Percentiles rank a stretch among this genome's conserved stretches.
These are phyloP conservation scores for Ennomos fuscantarius DNA, from an alignment of 2,888 invertebrate genomes.

Conservation along the genomic window DNA sequence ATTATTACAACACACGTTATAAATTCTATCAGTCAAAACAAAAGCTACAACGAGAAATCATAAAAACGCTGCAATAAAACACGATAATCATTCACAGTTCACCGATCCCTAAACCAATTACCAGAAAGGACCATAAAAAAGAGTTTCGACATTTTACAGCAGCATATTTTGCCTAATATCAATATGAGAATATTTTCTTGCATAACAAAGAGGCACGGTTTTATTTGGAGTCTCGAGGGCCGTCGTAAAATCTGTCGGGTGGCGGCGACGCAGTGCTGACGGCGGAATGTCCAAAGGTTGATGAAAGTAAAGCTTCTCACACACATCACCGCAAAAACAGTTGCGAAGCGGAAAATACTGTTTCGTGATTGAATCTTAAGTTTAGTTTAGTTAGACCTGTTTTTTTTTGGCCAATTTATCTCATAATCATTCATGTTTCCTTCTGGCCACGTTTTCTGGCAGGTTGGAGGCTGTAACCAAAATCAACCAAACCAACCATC, in stretches of 20 bases:
- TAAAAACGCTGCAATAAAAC: conserved; percentile 6
- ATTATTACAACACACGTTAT: no score
- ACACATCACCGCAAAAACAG: background rate
- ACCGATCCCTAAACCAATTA: conserved; percentile 31
- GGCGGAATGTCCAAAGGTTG: conserved; percentile 26
- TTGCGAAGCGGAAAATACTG: background rate
- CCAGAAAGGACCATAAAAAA: conserved; percentile 30
- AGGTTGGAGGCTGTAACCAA: no score
- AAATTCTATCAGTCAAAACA: background rate
- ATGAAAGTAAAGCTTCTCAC: conserved; percentile 5
- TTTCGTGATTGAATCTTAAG: no score
- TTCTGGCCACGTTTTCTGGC: no score
- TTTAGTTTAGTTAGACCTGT: no score
- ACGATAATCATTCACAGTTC: conserved; percentile 16
- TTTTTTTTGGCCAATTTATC: no score
- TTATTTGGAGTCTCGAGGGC: conserved; percentile 57
- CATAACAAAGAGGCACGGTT: conserved; percentile 59
- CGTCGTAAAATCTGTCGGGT: conserved; percentile 46
- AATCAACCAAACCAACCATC: no score
- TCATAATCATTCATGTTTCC: no score
- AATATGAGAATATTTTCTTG: conserved; percentile 55
- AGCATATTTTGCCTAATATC: conserved; percentile 45
- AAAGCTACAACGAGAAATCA: background rate
- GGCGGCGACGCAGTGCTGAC: conserved; percentile 47
- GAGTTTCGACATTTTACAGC: conserved; percentile 27